Base-by-base conservation (phyloP, 2,113 vertebrate genomes). In the Scortum barcoo region DNA sequence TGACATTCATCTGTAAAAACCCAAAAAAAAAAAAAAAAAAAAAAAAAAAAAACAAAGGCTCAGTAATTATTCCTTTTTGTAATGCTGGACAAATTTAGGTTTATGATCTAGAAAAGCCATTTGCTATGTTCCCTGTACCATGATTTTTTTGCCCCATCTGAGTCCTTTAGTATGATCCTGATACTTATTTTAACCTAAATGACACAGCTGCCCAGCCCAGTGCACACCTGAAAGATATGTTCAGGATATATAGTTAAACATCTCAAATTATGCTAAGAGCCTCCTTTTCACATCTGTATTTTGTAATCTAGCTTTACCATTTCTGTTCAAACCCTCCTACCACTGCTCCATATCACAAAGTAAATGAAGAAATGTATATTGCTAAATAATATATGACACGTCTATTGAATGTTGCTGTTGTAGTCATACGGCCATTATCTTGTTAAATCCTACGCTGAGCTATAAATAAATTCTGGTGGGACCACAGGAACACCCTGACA, bases 251-350 rank as follows among this genome's bases (percentile, higher is more conserved):
- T n/a, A n/a, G n/a, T n/a, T n/a, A 30, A 33, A 54, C 16, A 19
- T 48, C 26, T 48, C 16, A 12, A 28, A 19, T 66, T 44, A 20
- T 30, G 7, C 16, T 5, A 12, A 63, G n/a, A 19, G 53, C 13
- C 17, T 44, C 3, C 38, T 26, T 65, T 38, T 65, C 40, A 33
- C n/a, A 54, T 33, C 48, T 85, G 42, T 58, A 65, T 70, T 72
- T 58, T 70, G 7, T 42, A 20, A 51, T 70, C 65, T 7, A 33
- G 20, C 22, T 50, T 51, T 57, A 7, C 7, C 42, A 50, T 76
- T 85, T 74, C 7, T 36, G 36, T 22, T 72, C 24, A 57, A 66
- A 38, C 19, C 2, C 40, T 12, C 14, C 33, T 8, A 40, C 13
- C 50, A 1, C 65, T 11, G 7, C 48, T 26, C n/a, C 10, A 17